Percentiles rank a stretch among this genome's conserved stretches.
Conservation (phyloP, 2,113 vertebrate species). For the Silurus meridionalis region DNA sequence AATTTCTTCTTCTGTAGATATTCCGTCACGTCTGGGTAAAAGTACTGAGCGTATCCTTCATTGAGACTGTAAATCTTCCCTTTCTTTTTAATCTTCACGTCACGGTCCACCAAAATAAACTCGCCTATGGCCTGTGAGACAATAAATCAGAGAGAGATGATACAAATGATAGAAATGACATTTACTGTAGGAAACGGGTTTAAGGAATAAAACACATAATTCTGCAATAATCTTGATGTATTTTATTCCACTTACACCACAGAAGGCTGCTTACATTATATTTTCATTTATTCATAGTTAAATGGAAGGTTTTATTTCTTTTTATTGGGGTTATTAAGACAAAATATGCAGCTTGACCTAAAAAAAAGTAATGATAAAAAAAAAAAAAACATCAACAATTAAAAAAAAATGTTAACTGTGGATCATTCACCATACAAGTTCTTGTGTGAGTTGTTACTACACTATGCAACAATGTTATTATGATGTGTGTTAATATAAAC, state of each 20-base stretch:
- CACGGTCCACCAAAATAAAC: constrained; percentile 90
- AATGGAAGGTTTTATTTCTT: background rate
- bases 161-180: background rate
- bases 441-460: background rate
- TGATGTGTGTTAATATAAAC: background rate
- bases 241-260: background rate
- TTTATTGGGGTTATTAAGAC: background rate
- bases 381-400: background rate
- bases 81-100: constrained; percentile 94
- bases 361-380: background rate
- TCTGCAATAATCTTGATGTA: background rate
- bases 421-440: background rate
- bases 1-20: constrained; percentile 93
- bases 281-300: background rate
- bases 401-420: background rate
- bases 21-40: constrained; percentile 85
- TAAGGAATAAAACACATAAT: background rate
- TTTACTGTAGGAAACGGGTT: background rate
- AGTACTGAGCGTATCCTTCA: constrained; percentile 92
- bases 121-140: constrained; percentile 87
- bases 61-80: constrained; percentile 97
- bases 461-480: background rate
- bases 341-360: background rate
- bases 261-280: background rate
- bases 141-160: background rate